These are phyloP conservation scores for Lysiphlebus fabarum DNA, from an alignment of 1,140 invertebrate genomes.

Conservation along the genomic window DNA sequence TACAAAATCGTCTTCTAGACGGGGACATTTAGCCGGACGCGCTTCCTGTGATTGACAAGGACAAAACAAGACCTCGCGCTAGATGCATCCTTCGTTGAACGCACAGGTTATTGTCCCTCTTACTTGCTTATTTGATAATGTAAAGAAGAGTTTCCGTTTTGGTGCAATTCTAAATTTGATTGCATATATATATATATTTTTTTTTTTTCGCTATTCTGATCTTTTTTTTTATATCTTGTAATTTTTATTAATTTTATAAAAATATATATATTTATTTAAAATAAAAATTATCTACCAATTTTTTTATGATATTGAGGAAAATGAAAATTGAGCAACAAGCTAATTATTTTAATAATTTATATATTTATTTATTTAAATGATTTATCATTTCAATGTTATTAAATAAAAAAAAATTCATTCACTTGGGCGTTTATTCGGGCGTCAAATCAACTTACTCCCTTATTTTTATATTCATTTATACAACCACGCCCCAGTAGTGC, in stretches of 20 bases:
- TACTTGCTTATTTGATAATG: background rate
- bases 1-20: background rate
- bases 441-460: constrained; percentile 21
- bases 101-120: constrained; percentile 24
- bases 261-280: no score
- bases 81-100: constrained; percentile 53
- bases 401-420: background rate
- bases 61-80: constrained; percentile 50
- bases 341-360: no score
- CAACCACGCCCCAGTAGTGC: constrained; percentile 43
- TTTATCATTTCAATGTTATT: no score
- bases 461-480: constrained; percentile 45
- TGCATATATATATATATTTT: no score
- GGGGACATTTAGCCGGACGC: constrained; percentile 30
- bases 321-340: no score
- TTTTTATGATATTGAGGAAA: no score
- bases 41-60: constrained; percentile 50
- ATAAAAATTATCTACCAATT: no score
- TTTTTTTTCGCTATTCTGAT: background rate
- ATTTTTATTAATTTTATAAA: constrained; percentile 4
- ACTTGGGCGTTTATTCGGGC: constrained; percentile 16
- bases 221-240: background rate
- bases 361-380: no score
- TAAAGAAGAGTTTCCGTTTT: constrained; percentile 8
- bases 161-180: background rate